Conservation (phyloP, 2,797 vertebrate genomes). For the Tokudaia tokunoshimensis region DNA sequence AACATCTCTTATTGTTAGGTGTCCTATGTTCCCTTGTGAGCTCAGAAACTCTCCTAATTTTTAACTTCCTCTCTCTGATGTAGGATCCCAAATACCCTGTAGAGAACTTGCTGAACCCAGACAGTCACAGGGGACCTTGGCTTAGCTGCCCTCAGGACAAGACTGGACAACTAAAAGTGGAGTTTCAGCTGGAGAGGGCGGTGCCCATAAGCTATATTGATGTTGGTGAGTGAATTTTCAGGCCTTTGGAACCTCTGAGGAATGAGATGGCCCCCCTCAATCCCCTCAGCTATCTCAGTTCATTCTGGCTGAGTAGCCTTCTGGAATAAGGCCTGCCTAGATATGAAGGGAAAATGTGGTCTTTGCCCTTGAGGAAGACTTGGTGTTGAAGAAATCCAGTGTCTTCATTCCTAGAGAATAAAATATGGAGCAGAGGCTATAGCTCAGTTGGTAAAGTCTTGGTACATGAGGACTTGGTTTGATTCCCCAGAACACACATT, state of each 20-base stretch:
- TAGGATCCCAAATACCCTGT: constrained; percentile 89
- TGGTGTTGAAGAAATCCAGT: neutral
- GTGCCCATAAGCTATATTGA: constrained; percentile 88
- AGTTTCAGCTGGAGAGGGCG: constrained; percentile 89
- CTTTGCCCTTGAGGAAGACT: neutral
- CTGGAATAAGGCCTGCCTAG: neutral
- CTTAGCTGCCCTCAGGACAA: constrained; percentile 86
- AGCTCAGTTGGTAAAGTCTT: neutral
- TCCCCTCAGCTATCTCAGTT: neutral
- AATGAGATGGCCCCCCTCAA: neutral
- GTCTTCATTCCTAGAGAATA: neutral
- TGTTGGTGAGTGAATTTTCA: constrained; percentile 84
- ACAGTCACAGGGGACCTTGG: constrained; percentile 84
- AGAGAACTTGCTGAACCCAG: constrained; percentile 87
- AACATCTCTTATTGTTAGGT: neutral
- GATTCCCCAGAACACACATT: neutral
- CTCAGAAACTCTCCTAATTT: constrained; percentile 4
- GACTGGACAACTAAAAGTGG: constrained; percentile 86
- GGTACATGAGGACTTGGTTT: neutral
- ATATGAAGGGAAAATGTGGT: neutral
- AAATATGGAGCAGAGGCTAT: neutral
- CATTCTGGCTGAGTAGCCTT: constrained; percentile 12
- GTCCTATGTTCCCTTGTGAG: neutral
- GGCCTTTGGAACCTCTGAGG: neutral
- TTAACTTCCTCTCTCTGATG: neutral